Evolutionary conservation across 2,797 vertebrate species (phyloP), one percentile per base, ranked within the genome.

Genomic region (Menidia menidia): DNA sequence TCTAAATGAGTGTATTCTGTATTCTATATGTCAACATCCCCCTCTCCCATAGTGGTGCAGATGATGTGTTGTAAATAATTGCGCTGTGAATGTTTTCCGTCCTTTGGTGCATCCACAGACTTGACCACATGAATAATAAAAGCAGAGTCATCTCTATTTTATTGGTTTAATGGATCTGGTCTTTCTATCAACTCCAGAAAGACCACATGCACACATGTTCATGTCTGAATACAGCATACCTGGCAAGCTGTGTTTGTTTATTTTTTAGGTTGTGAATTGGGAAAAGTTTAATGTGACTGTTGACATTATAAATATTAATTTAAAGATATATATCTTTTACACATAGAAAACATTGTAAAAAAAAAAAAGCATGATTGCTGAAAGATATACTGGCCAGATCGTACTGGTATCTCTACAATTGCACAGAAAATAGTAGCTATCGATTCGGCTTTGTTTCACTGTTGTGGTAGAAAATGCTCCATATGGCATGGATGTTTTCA

Each of bases 91-190:
- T 75, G 56, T 82, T 78, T 85, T 68, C 51, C 25, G 25, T 25
- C 25, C 53, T 71, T 51, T n/a, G 57, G 11, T 58, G 64, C 47
- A 45, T 66, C 60, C 31, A 32, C 48, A 50, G 55, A 60, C 45
- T 44, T 59, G 62, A 54, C 64, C 32, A 80, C 42, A 59, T 87
- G 15, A 85, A 83, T 90, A 68, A 74, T 71, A n/a, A 54, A 78
- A 60, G 51, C 64, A 11, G 44, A 73, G 35, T 81, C 84, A 44
- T 91, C 45, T 88, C 88, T 90, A 85, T 88, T 91, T 89, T 62
- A 89, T 85, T 52, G 25, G 68, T 74, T 79, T 89, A 87, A 88
- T 84, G 84, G 81, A 73, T 84, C 71, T 56, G 63, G 63, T 76
- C 58, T 76, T 55, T 66, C 68, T 54, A 75, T 67, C 48, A 60